A percentile compares a stretch with the other conserved stretches of the same genome.
Evolutionary conservation across 2,888 invertebrate species (phyloP).

Genomic region (Spodoptera littoralis): DNA sequence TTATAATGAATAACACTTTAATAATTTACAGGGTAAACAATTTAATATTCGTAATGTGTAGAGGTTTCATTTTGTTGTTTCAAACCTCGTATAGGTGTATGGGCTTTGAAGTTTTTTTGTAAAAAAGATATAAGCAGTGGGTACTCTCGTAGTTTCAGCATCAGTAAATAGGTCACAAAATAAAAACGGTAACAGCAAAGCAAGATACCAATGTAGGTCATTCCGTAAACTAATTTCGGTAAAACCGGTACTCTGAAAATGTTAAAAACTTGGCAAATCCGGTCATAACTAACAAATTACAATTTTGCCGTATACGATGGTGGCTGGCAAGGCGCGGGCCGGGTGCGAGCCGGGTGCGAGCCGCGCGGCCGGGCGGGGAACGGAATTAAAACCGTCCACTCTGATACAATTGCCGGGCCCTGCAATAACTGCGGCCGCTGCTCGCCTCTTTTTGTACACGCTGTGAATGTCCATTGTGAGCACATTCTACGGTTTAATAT

Average conservation of each 20-base stretch:
- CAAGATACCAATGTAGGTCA: conserved; percentile 8
- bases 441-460: conserved; percentile 27
- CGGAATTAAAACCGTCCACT: conserved; percentile 56
- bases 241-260: conserved; percentile 24
- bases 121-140: neutral
- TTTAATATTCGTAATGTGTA: too few species aligned
- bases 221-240: conserved; percentile 34
- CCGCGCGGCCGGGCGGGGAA: conserved; percentile 32
- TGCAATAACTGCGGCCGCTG: conserved; percentile 38
- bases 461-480: conserved; percentile 37
- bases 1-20: too few species aligned
- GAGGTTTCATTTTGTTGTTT: too few species aligned
- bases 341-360: conserved; percentile 1
- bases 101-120: too few species aligned
- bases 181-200: conserved; percentile 4
- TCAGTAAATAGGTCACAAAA: conserved; percentile 6
- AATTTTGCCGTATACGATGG: conserved; percentile 28
- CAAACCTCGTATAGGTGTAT: too few species aligned
- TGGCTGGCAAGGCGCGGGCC: conserved; percentile 5
- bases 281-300: conserved; percentile 53
- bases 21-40: too few species aligned
- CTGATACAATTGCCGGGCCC: conserved; percentile 45
- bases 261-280: conserved; percentile 40
- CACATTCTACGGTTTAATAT: conserved; percentile 49
- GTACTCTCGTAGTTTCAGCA: too few species aligned